Evolutionary conservation across 2,888 invertebrate genomes (phyloP).

Genomic region (Bedellia somnulentella): DNA sequence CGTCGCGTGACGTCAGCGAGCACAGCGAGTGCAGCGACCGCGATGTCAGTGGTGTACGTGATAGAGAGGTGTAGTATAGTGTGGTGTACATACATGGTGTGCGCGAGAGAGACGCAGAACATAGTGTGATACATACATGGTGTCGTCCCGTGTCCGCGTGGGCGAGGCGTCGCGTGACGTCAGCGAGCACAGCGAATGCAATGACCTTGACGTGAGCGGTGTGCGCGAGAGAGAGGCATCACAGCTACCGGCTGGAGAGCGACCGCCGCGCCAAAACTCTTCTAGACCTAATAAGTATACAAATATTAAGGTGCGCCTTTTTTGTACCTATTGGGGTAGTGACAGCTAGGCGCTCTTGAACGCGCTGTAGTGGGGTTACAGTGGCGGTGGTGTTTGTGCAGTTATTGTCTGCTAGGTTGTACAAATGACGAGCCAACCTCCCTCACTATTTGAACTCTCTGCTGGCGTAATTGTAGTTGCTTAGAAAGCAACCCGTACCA

Average conservation of each 20-base stretch:
- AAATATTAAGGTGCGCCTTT: no score
- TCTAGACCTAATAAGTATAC: conserved; percentile 27
- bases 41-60: conserved; percentile 43
- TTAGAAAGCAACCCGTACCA: no score
- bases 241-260: conserved; percentile 52
- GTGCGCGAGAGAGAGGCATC: conserved; percentile 43
- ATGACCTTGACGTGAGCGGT: conserved; percentile 48
- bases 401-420: no score
- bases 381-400: no score
- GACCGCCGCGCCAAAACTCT: conserved; percentile 53
- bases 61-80: conserved; percentile 27
- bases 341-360: no score
- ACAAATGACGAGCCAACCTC: no score
- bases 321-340: no score
- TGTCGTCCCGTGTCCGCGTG: conserved; percentile 41
- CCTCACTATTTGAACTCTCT: no score
- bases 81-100: conserved; percentile 2
- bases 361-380: no score
- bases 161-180: conserved; percentile 20
- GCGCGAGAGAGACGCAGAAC: not conserved
- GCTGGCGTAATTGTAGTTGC: no score
- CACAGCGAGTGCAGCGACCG: conserved; percentile 52
- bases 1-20: conserved; percentile 18
- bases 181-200: conserved; percentile 44
- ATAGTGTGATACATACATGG: conserved; percentile 26